Conservation (phyloP, 2,113 vertebrate species). For the Electrona antarctica region DNA sequence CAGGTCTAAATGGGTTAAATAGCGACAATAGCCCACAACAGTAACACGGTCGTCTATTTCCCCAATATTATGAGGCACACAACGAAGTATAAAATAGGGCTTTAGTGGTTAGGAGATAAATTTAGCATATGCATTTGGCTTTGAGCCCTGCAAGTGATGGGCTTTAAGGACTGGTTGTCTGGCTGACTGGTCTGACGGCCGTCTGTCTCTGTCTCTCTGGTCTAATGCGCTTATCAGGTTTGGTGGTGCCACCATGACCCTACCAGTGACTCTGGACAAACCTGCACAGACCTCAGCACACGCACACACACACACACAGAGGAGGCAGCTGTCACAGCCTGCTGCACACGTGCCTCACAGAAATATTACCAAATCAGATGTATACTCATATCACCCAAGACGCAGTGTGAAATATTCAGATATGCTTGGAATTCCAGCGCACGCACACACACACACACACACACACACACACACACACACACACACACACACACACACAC, state of each 20-base stretch:
- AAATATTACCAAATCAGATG: conserved; percentile 24
- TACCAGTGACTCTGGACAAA: not conserved
- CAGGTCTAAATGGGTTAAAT: no score
- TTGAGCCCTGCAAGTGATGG: not conserved
- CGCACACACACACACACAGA: conserved; percentile 8
- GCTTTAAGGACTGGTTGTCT: not conserved
- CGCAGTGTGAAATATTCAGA: conserved; percentile 19
- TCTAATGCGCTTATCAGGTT: conserved; percentile 51
- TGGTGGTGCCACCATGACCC: conserved; percentile 46
- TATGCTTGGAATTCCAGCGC: conserved; percentile 1
- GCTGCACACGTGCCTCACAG: conserved; percentile 1
- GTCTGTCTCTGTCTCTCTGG: conserved; percentile 26
- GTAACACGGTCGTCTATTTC: no score
- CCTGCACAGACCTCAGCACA: conserved; percentile 28
- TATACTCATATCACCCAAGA: not conserved
- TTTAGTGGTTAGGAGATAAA: conserved; percentile 29
- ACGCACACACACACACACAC: not conserved
- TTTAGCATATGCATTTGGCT: conserved; percentile 34
- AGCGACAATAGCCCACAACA: no score
- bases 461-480: conserved; percentile 2
- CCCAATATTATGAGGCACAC: no score
- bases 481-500: conserved; percentile 2
- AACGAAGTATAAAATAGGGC: no score
- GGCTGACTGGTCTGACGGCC: conserved; percentile 7
- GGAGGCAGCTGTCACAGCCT: conserved; percentile 17